Evolutionary conservation across 2,888 invertebrate species (phyloP), one percentile per base, ranked within the genome.

Genomic region (Tetheella fluctuosa): DNA sequence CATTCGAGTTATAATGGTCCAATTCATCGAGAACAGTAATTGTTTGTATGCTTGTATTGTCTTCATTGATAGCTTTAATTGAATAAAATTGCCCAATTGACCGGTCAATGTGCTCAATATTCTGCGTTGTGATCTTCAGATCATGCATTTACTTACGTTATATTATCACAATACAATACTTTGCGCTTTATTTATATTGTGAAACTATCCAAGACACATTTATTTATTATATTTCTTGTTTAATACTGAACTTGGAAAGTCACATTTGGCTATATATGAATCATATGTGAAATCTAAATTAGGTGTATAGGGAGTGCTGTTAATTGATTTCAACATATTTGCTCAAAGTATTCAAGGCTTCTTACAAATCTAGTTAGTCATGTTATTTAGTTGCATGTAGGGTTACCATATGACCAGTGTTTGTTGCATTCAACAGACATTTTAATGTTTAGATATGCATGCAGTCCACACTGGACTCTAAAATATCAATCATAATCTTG

Each of bases 41-140:
- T 39, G 75, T 84, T 85, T 88, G 83, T 85, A 71, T 75, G 74
- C 80, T 70, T 84, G 76, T 79, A 83, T 84, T 83, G 85, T 77
- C 82, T 84, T 82, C 80, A 71, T 73, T 80, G 80, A 76, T 76
- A 77, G 80, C 71, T 83, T 4, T 34, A 86, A 87, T 87, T 86
- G 86, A 79, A 78, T 75, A 64, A 74, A 85, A 84, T 86, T 85
- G 81, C 65, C 75, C 85, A 88, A 87, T 88, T 85, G 82, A 78
- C 63, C 72, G 67, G 66, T 68, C 73, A 75, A 70, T 70, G 69
- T 69, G 66, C 71, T 71, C 68, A 67, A 71, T 53, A 25, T 53
- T n/a, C 25, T 53, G 15, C 48, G 48, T 48, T 48, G 48, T n/a
- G 20, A 48, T 39, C 37, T 37, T 37, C 39, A n/a, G n/a, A 39